phyloP scores from a whole-genome alignment of 1,140 invertebrate genomes.

The Orius laevigatus region DNA sequence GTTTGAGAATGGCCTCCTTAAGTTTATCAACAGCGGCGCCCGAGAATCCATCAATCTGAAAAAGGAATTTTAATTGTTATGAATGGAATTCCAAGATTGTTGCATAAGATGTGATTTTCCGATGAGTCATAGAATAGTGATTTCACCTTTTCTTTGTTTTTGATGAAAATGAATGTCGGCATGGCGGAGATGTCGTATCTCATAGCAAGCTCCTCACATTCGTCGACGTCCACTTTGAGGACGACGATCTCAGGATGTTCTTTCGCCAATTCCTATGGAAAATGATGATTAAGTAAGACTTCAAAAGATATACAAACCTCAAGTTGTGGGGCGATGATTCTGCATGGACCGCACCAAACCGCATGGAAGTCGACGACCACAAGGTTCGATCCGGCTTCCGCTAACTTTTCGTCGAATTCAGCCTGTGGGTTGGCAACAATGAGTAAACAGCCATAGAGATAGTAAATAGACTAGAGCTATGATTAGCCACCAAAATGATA shows the following conservation, averaged over 20 bases:
- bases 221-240: conserved; percentile 72
- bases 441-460: no score
- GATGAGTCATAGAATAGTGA: not conserved
- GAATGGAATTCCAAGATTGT: not conserved
- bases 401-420: conserved; percentile 55
- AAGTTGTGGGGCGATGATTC: conserved; percentile 70
- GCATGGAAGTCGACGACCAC: conserved; percentile 81
- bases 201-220: conserved; percentile 63
- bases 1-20: conserved; percentile 30
- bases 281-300: not conserved
- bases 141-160: conserved; percentile 46
- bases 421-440: conserved; percentile 29
- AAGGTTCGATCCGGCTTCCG: conserved; percentile 60
- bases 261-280: conserved; percentile 35
- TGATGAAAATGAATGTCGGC: conserved; percentile 87
- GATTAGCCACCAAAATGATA: no score
- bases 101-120: not conserved
- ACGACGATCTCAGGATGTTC: conserved; percentile 39
- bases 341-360: conserved; percentile 85
- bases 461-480: no score
- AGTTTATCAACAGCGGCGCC: conserved; percentile 66
- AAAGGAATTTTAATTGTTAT: conserved; percentile 2
- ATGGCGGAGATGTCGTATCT: conserved; percentile 72
- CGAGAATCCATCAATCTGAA: conserved; percentile 41
- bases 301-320: conserved; percentile 28